Percentiles rank a stretch among this genome's conserved stretches.
Conservation (phyloP, 1,140 invertebrate genomes). For the Colletes gigas region DNA sequence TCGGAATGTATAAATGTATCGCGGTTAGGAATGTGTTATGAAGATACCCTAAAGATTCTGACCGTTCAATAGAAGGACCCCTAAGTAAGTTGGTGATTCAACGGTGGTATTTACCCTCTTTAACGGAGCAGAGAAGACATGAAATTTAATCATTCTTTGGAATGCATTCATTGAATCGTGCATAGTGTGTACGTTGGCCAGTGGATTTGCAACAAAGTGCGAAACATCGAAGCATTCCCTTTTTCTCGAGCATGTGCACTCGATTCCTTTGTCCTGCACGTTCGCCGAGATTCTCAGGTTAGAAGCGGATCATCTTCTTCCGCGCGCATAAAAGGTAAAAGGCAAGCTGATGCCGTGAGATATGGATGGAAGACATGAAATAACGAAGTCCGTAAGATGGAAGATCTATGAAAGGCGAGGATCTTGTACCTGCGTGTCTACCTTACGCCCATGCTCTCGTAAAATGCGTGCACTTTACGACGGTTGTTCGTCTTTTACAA, state of each 20-base stretch:
- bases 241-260: neutral
- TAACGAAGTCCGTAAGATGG: conserved; percentile 10
- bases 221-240: neutral
- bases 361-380: neutral
- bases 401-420: neutral
- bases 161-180: neutral
- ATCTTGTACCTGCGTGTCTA: neutral
- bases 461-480: conserved; percentile 8
- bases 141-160: neutral
- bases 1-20: no score
- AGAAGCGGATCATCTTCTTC: conserved; percentile 19
- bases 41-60: no score
- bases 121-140: neutral
- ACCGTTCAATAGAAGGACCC: no score
- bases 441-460: neutral
- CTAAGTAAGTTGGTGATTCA: no score
- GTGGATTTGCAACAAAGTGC: neutral
- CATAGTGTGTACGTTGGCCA: neutral
- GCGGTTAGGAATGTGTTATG: no score
- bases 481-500: conserved; percentile 4
- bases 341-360: conserved; percentile 1
- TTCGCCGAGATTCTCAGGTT: neutral
- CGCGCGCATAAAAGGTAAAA: conserved; percentile 18
- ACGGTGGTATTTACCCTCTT: no score
- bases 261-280: conserved; percentile 1